phyloP scores from a whole-genome alignment of 2,888 invertebrate species.

The Cataglyphis livida region DNA sequence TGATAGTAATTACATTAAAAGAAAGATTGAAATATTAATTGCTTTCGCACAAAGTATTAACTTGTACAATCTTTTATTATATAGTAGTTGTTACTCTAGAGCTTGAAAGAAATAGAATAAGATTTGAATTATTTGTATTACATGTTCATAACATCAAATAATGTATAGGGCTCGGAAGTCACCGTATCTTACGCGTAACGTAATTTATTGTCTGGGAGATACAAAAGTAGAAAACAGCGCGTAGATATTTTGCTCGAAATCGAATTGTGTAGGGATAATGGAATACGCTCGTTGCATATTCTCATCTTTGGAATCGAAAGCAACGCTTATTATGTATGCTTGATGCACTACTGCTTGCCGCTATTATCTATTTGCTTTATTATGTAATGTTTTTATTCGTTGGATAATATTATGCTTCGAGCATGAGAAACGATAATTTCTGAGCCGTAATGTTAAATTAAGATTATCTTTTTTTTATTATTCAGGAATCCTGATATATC shows the following conservation, averaged over 20 bases:
- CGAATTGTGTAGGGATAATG: constrained; percentile 10
- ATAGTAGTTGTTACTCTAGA: neutral
- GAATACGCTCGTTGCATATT: constrained; percentile 14
- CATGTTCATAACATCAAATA: constrained; percentile 5
- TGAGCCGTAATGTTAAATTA: constrained; percentile 28
- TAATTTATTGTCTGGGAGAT: neutral
- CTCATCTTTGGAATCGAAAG: constrained; percentile 7
- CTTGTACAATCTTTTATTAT: neutral
- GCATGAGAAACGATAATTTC: constrained; percentile 26
- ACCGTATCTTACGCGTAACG: neutral
- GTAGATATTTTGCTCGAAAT: constrained; percentile 15
- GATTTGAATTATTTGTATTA: constrained; percentile 36
- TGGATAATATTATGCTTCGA: constrained; percentile 4
- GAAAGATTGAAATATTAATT: neutral
- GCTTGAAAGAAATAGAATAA: constrained; percentile 56
- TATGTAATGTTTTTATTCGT: constrained; percentile 28
- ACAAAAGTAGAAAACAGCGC: neutral
- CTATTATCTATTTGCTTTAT: constrained; percentile 27
- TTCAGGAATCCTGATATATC: constrained; percentile 25
- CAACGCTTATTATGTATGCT: constrained; percentile 44
- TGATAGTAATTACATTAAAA: neutral
- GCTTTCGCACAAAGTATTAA: neutral
- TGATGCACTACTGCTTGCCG: constrained; percentile 26
- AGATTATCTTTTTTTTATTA: constrained; percentile 43
- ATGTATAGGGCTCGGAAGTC: neutral